Evolutionary conservation across 2,888 invertebrate genomes (phyloP), one percentile per base, ranked within the genome.

Genomic region (Sphaerophoria rueppellii): DNA sequence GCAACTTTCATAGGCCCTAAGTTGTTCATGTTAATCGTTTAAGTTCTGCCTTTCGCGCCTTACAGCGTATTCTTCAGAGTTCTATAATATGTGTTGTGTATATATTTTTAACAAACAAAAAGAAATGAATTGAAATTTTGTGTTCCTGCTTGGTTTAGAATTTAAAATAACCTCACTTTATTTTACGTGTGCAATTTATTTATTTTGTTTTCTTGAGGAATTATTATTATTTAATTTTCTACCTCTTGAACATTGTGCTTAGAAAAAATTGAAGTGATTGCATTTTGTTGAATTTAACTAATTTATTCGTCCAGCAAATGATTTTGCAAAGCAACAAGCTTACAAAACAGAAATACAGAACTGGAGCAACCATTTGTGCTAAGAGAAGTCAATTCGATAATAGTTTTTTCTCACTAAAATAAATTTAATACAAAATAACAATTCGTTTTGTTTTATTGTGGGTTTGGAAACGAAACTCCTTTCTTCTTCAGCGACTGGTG

Each of bases 101-200:
- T 60, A 75, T 67, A 60, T 7, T 11, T 40, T 40, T 11, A 40
- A 43, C 4, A 43, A 43, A 43, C 43, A 9, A 43, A 43, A 9
- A 9, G 1, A 67, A 34, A 24, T n/a, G 4, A 48, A 14, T 14
- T 12, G 9, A 50, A 48, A 48, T 46, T 35, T 52, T 48, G 75
- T 79, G 80, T 83, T 83, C 83, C 83, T 83, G 82, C 58, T 70
- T 54, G 37, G 50, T 61, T 63, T 74, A 40, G 6, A 11, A 9
- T 43, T 43, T 43, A 43, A 9, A 14, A 35, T 55, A 46, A 40
- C 24, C 48, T 75, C 61, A 72, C 61, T 50, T 43, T 71, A 65
- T 69, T 63, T 50, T 63, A 63, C 60, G 75, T 79, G 75, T 79
- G 83, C 70, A 73, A 69, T 77, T 82, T 67, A 82, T 40, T 71